These are phyloP conservation scores for Panonychus citri DNA, from an alignment of 1,140 invertebrate genomes.

Conservation along the genomic window DNA sequence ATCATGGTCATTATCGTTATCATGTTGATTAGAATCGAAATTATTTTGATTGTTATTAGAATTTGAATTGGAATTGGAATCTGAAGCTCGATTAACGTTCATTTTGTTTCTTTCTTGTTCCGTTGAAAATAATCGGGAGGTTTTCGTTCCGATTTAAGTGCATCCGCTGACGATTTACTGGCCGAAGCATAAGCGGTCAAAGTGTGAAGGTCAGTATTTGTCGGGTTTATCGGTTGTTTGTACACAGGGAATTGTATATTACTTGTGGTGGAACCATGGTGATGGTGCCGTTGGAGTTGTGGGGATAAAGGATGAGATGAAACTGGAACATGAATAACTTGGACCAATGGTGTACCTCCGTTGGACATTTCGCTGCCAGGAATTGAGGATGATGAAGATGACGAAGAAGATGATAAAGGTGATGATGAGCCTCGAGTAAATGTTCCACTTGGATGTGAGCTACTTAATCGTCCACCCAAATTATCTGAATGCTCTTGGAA, in stretches of 20 bases:
- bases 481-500: not conserved
- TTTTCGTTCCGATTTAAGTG: too few species aligned
- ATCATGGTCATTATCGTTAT: too few species aligned
- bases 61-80: too few species aligned
- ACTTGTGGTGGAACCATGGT: not conserved
- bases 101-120: too few species aligned
- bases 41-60: too few species aligned
- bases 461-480: not conserved
- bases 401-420: not conserved
- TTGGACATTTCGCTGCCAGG: not conserved
- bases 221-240: not conserved
- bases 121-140: too few species aligned
- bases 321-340: constrained; percentile 11
- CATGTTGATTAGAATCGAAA: too few species aligned
- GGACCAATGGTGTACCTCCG: constrained; percentile 6
- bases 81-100: too few species aligned
- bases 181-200: too few species aligned
- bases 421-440: not conserved
- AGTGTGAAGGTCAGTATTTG: too few species aligned
- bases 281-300: not conserved
- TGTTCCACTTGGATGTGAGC: not conserved
- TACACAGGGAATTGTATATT: not conserved
- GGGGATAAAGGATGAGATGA: not conserved
- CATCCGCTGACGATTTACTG: too few species aligned
- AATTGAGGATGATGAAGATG: not conserved